Base-by-base conservation (phyloP, 2,888 invertebrate species). In the Chrysolina oricalcia region DNA sequence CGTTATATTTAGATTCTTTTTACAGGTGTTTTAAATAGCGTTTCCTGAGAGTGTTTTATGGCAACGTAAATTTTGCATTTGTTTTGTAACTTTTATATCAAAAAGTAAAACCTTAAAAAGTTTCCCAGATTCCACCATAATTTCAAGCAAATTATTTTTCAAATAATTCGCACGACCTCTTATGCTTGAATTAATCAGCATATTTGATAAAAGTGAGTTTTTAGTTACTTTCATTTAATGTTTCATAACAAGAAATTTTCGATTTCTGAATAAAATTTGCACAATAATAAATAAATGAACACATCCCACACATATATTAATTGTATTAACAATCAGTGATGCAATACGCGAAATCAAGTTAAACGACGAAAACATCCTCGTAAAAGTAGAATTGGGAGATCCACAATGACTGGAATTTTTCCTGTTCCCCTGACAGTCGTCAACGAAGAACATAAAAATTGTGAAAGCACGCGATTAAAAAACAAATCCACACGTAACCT, bases 401-500 rank as follows among this genome's bases (percentile, higher is more conserved):
- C 27, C 48, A 66, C 27, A 48, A 48, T 48, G 46, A 66, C 3
- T 23, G 27, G 66, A 46, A 23, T 46, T 41, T 66, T 65, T 66
- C 35, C 66, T 17, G 21, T 41, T 65, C 23, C 23, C 4, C 13
- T 21, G 35, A 23, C 59, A 35, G 59, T 23, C 53, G 59, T 59
- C 27, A n/a, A 46, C 23, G 0, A 68, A 75, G 64, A 72, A 65
- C 68, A 65, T 75, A 13, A 64, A 72, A 72, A 72, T 48, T 63
- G 72, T 72, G 75, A 75, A 75, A 75, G 75, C 66, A 43, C 40
- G 70, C 70, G 59, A 72, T 75, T 69, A 72, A 75, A 65, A 75
- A 72, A 69, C 75, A 72, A 75, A 70, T 59, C 68, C 56, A 48
- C 69, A 59, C 35, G 56, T 72, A 70, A 68, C 75, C 75, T 75